These are phyloP conservation scores for Elegia similella DNA, from an alignment of 2,888 invertebrate genomes.

Conservation along the genomic window DNA sequence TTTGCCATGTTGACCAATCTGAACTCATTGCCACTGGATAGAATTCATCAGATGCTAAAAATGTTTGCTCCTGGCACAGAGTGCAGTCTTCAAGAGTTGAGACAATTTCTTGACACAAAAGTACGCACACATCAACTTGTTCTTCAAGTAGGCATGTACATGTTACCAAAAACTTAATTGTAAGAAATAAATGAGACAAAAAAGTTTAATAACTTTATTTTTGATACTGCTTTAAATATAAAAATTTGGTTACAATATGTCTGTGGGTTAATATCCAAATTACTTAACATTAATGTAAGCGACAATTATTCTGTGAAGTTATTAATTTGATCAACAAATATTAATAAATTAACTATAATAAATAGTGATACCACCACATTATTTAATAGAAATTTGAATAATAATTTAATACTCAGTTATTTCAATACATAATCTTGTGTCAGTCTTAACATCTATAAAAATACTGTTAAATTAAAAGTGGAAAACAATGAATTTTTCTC, in stretches of 20 bases:
- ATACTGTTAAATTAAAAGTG: slow-evolving; percentile 67
- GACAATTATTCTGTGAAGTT: slow-evolving; percentile 50
- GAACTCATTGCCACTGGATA: slow-evolving; percentile 93
- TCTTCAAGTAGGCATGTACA: slow-evolving; percentile 93
- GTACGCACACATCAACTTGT: slow-evolving; percentile 94
- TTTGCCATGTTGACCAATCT: slow-evolving; percentile 98
- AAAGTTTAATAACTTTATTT: slow-evolving; percentile 71
- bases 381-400: slow-evolving; percentile 51
- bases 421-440: slow-evolving; percentile 70
- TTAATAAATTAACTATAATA: slow-evolving; percentile 58
- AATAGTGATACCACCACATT: slow-evolving; percentile 66
- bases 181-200: slow-evolving; percentile 20
- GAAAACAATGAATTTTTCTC: slow-evolving; percentile 38
- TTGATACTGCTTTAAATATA: slow-evolving; percentile 56
- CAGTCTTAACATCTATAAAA: slow-evolving; percentile 77
- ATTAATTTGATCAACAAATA: slow-evolving; percentile 48
- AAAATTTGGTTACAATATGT: slow-evolving; percentile 71
- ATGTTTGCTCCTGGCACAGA: slow-evolving; percentile 97
- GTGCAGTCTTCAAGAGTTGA: slow-evolving; percentile 92
- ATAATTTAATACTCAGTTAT: slow-evolving; percentile 70
- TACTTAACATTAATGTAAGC: slow-evolving; percentile 50
- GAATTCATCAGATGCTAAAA: slow-evolving; percentile 97
- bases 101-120: slow-evolving; percentile 95
- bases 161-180: slow-evolving; percentile 86
- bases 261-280: slow-evolving; percentile 64